These are phyloP conservation scores for Ispidina picta DNA, from an alignment of 2,797 vertebrate species.

Conservation along the genomic window DNA sequence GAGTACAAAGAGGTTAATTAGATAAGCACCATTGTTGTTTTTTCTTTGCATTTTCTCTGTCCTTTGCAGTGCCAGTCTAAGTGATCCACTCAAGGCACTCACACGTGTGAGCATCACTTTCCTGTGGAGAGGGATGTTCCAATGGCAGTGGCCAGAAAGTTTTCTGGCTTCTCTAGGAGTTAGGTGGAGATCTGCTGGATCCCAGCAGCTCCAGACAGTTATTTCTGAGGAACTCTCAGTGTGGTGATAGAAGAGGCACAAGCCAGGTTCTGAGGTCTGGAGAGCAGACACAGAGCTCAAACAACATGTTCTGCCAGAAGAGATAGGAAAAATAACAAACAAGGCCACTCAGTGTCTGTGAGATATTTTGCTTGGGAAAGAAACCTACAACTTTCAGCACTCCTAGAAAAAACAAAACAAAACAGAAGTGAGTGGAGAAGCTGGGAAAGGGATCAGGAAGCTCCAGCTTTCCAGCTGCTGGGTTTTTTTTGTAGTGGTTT, in stretches of 20 bases:
- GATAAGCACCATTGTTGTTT: background rate
- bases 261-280: background rate
- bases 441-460: background rate
- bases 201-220: background rate
- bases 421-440: background rate
- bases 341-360: background rate
- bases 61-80: background rate
- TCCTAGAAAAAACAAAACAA: background rate
- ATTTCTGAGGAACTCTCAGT: background rate
- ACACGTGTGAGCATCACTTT: accelerated
- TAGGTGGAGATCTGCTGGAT: background rate
- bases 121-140: background rate
- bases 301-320: background rate
- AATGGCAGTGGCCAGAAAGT: background rate
- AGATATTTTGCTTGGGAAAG: background rate
- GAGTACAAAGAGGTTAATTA: background rate
- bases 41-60: background rate
- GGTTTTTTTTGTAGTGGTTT: constrained; percentile 27
- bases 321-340: background rate
- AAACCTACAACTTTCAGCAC: background rate
- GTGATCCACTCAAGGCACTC: background rate
- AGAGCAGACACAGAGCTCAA: background rate
- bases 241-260: background rate
- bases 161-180: background rate
- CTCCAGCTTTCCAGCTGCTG: background rate